Conservation (phyloP, 1,140 invertebrate genomes). For the Tetramorium simillimum region DNA sequence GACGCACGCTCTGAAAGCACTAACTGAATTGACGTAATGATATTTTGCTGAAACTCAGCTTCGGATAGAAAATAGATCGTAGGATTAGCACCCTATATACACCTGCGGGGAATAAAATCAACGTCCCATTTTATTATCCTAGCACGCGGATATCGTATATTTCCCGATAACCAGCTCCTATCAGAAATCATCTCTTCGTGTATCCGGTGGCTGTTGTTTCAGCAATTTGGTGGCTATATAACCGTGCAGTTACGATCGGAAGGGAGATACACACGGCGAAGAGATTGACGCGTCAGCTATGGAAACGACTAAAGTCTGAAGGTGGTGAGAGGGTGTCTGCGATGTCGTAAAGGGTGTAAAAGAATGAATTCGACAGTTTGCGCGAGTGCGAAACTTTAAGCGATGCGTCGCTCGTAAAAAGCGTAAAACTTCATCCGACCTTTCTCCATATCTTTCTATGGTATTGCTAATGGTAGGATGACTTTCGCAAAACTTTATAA, state of each 20-base stretch:
- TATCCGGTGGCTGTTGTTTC: conserved; percentile 24
- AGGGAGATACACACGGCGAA: not conserved
- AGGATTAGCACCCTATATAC: not conserved
- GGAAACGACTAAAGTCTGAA: conserved; percentile 1
- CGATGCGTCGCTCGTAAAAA: conserved; percentile 40
- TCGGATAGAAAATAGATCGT: not conserved
- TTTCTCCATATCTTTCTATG: not conserved
- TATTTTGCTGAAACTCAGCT: not conserved
- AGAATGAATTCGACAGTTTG: conserved; percentile 19
- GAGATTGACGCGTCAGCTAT: conserved; percentile 1
- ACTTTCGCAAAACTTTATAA: not conserved
- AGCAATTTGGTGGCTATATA: conserved; percentile 23
- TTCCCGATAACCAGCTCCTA: conserved; percentile 7
- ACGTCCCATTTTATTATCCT: conserved; percentile 4
- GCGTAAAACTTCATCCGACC: not conserved
- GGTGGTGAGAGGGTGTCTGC: not conserved
- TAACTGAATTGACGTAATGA: not conserved
- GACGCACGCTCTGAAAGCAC: not conserved
- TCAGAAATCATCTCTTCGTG: conserved; percentile 7
- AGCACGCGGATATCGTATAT: not conserved
- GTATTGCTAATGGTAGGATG: conserved; percentile 10
- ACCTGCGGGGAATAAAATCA: conserved; percentile 7
- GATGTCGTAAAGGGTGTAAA: conserved; percentile 30
- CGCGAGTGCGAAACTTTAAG: conserved; percentile 18
- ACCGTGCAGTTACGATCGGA: conserved; percentile 36